A percentile compares a stretch with the other conserved stretches of the same genome.
Conservation (phyloP, 2,888 invertebrate species). For the Zootermopsis nevadensis region DNA sequence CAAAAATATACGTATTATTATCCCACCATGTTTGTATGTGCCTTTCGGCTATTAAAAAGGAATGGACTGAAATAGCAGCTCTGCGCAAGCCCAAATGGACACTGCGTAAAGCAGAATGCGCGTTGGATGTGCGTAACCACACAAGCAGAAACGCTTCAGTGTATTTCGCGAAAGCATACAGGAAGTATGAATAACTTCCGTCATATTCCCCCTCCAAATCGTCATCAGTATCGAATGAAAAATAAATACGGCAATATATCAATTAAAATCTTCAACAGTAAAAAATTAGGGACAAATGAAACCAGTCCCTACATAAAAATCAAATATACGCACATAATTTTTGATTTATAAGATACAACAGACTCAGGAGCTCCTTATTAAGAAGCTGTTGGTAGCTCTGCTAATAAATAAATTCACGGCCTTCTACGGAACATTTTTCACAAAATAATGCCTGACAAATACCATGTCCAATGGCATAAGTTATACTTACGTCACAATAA, state of each 20-base stretch:
- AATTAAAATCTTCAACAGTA: constrained; percentile 19
- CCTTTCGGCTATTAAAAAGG: constrained; percentile 32
- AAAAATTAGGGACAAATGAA: constrained; percentile 15
- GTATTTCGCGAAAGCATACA: constrained; percentile 22
- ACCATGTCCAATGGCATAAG: too few relatives aligned
- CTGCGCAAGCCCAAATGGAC: not conserved
- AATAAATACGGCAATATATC: not conserved
- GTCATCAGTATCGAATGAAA: not conserved
- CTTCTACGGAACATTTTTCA: too few relatives aligned
- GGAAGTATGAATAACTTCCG: constrained; percentile 20
- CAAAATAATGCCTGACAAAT: too few relatives aligned
- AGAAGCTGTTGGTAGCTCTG: too few relatives aligned
- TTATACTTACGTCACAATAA: too few relatives aligned
- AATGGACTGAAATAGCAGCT: constrained; percentile 21
- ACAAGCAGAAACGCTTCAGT: constrained; percentile 35
- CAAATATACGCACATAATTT: constrained; percentile 21
- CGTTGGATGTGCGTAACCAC: constrained; percentile 29
- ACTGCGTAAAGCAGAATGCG: constrained; percentile 11
- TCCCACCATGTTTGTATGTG: constrained; percentile 22
- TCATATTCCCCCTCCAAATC: not conserved
- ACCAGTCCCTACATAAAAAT: too few relatives aligned
- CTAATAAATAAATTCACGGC: too few relatives aligned
- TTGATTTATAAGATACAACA: too few relatives aligned
- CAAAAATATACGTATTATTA: constrained; percentile 34
- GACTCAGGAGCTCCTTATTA: too few relatives aligned